These are phyloP conservation scores for Rhyacophila evoluta DNA, from an alignment of 2,888 invertebrate species.

Conservation along the genomic window DNA sequence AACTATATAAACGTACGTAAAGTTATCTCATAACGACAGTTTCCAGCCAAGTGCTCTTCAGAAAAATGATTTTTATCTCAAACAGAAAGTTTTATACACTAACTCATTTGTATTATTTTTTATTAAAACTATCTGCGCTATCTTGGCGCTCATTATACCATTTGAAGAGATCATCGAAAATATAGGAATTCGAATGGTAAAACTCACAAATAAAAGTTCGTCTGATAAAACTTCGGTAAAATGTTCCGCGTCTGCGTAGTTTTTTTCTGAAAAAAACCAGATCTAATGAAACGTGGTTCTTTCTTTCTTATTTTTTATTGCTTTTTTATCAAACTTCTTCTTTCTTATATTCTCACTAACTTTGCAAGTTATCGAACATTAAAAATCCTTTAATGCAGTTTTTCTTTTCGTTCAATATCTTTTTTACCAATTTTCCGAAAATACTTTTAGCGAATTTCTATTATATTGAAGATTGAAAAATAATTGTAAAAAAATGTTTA, in stretches of 20 bases:
- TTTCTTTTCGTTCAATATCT: slow-evolving; percentile 28
- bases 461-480: background rate
- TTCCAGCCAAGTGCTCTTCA: slow-evolving; percentile 23
- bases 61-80: slow-evolving; percentile 33
- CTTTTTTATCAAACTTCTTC: background rate
- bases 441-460: slow-evolving; percentile 13
- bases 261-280: too few relatives aligned
- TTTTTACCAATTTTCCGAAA: slow-evolving; percentile 38
- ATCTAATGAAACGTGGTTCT: background rate
- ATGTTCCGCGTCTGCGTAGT: background rate
- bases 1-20: background rate
- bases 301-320: background rate
- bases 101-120: background rate
- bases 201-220: too few relatives aligned
- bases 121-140: background rate
- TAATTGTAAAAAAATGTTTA: background rate
- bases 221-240: background rate
- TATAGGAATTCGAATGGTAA: too few relatives aligned
- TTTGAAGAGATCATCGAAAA: background rate
- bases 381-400: slow-evolving; percentile 37
- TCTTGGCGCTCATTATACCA: background rate
- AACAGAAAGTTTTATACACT: slow-evolving; percentile 15
- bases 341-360: background rate
- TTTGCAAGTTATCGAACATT: background rate
- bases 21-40: slow-evolving; percentile 10